Percentiles rank a stretch among this genome's conserved stretches.
Conservation (phyloP, 2,113 vertebrate species). For the Shinisaurus crocodilurus region DNA sequence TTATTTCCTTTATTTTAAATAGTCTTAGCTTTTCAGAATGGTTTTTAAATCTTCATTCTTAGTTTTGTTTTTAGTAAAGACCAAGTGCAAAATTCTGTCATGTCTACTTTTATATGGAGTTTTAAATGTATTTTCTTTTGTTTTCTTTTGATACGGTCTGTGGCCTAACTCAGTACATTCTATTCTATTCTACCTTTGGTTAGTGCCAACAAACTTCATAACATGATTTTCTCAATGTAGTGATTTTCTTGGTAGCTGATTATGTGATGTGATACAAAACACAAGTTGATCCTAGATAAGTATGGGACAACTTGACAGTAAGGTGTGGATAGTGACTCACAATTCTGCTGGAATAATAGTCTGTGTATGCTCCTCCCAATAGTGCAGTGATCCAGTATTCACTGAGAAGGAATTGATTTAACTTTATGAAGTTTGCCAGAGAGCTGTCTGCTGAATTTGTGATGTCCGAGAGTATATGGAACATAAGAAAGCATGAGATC, state of each 20-base stretch:
- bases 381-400: not conserved
- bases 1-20: not conserved
- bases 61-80: too few relatives aligned
- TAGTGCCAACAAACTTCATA: not conserved
- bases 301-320: not conserved
- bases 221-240: not conserved
- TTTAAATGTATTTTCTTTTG: too few relatives aligned
- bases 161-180: too few relatives aligned
- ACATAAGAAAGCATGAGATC: not conserved
- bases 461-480: not conserved
- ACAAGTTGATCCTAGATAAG: not conserved
- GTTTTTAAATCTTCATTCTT: too few relatives aligned
- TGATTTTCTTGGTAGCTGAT: not conserved
- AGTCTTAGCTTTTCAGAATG: too few relatives aligned
- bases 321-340: too few relatives aligned
- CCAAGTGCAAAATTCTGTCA: too few relatives aligned
- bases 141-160: too few relatives aligned
- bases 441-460: not conserved
- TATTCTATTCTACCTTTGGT: too few relatives aligned
- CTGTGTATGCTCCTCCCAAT: not conserved
- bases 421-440: not conserved
- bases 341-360: not conserved
- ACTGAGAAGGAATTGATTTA: not conserved
- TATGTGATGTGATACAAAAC: not conserved
- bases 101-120: too few relatives aligned